Percentiles rank a stretch among this genome's conserved stretches.
Evolutionary conservation across 2,797 vertebrate species (phyloP).

Genomic region (Fundulus diaphanus): DNA sequence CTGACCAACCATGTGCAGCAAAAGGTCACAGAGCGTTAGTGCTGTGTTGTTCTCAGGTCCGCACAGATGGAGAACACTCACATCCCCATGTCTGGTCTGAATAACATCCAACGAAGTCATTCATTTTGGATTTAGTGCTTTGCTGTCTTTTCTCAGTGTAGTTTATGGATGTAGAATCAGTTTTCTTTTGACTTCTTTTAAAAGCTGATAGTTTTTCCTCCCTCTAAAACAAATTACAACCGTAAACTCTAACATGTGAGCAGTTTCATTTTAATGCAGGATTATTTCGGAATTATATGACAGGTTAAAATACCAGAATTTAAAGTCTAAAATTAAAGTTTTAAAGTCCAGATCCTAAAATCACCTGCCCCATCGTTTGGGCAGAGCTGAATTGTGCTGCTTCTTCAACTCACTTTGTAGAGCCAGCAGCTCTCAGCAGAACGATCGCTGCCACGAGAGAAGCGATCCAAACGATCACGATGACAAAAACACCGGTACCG

Average conservation of each 20-base stretch:
- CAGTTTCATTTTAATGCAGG: neutral
- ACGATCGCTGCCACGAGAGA: conserved; percentile 77
- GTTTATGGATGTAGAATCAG: neutral
- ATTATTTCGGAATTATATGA: neutral
- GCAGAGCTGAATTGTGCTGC: neutral
- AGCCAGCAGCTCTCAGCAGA: conserved; percentile 72
- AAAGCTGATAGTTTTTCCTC: neutral
- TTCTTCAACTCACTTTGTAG: conserved; percentile 82
- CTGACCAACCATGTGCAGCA: neutral
- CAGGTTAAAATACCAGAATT: neutral
- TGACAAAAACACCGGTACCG: conserved; percentile 85
- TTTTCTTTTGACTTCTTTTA: neutral
- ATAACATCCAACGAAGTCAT: neutral
- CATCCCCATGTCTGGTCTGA: neutral
- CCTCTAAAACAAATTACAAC: neutral
- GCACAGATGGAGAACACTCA: too few species aligned
- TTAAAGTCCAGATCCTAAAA: too few species aligned
- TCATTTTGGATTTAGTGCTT: neutral
- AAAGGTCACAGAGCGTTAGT: neutral
- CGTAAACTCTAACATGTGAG: neutral
- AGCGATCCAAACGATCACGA: conserved; percentile 84
- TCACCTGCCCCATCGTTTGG: too few species aligned
- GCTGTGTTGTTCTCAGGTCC: neutral
- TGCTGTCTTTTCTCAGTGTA: neutral
- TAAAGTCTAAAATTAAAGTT: too few species aligned